Evolutionary conservation across 2,797 vertebrate genomes (phyloP).

Genomic region (Enteromius anoplus): DNA sequence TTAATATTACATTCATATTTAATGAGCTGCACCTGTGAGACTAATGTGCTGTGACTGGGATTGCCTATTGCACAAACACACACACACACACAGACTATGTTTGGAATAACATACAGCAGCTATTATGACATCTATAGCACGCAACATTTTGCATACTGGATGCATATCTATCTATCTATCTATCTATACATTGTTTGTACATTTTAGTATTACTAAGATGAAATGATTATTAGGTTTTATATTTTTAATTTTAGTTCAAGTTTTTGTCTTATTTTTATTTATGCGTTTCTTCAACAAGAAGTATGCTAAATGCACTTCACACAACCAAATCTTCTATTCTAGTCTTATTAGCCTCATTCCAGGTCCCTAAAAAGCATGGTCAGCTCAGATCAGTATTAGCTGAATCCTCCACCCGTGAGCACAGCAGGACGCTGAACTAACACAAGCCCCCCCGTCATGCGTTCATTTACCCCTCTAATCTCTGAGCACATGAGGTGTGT

Average conservation of each 20-base stretch:
- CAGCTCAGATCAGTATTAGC: conserved; percentile 58
- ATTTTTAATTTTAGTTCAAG: no score
- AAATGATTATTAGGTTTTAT: no score
- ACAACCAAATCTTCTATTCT: neutral
- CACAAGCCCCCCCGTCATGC: conserved; percentile 7
- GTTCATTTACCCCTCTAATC: conserved; percentile 28
- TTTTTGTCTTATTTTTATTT: no score
- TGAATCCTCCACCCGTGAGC: conserved; percentile 53
- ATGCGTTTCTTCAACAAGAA: no score
- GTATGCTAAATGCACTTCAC: neutral
- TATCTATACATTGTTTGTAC: no score
- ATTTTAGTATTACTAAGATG: no score
- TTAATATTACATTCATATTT: conserved; percentile 32
- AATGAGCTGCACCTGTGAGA: conserved; percentile 52
- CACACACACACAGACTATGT: conserved; percentile 25
- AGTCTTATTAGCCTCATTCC: neutral
- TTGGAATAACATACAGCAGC: neutral
- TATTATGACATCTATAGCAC: neutral
- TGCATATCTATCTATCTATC: no score
- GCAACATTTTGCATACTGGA: neutral
- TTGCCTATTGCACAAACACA: conserved; percentile 41
- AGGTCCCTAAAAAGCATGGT: conserved; percentile 47
- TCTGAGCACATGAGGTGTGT: conserved; percentile 44
- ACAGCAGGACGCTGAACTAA: conserved; percentile 65
- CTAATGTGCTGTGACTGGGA: conserved; percentile 53